Percentiles rank a stretch among this genome's conserved stretches.
Conservation (phyloP, 1,140 invertebrate genomes). For the Lerema accius region DNA sequence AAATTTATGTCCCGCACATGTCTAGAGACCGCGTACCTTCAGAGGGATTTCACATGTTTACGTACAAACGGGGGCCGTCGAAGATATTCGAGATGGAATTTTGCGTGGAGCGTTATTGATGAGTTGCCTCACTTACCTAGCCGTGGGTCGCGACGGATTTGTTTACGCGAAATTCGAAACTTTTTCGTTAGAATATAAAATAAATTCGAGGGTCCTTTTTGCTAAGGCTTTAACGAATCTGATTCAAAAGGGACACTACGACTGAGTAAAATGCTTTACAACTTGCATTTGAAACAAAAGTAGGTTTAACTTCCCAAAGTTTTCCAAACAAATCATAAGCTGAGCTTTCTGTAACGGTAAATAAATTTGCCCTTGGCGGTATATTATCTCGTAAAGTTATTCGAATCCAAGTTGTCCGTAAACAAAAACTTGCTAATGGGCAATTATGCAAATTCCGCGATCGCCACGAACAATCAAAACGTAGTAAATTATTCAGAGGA, state of each 20-base stretch:
- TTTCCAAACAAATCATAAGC: neutral
- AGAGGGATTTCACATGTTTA: conserved; percentile 81
- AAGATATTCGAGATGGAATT: conserved; percentile 79
- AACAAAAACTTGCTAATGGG: conserved; percentile 72
- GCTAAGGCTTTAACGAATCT: neutral
- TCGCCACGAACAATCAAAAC: conserved; percentile 69
- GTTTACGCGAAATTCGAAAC: conserved; percentile 19
- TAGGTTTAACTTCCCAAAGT: neutral
- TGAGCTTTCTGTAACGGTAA: conserved; percentile 9
- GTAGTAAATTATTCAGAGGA: conserved; percentile 71
- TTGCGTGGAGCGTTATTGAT: conserved; percentile 77
- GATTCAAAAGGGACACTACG: neutral
- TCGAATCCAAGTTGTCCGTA: conserved; percentile 46
- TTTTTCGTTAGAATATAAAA: conserved; percentile 5
- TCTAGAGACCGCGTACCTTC: conserved; percentile 80
- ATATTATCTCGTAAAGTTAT: conserved; percentile 37
- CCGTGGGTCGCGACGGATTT: conserved; percentile 21
- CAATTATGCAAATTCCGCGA: conserved; percentile 71
- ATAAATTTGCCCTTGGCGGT: conserved; percentile 33
- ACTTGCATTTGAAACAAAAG: neutral
- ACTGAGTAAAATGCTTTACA: neutral
- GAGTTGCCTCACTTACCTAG: conserved; percentile 42
- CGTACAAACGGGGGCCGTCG: conserved; percentile 68
- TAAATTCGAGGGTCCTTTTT: conserved; percentile 3
- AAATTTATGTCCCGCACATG: conserved; percentile 82